phyloP scores from a whole-genome alignment of 1,140 invertebrate species.

The Temnothorax curvispinosus region DNA sequence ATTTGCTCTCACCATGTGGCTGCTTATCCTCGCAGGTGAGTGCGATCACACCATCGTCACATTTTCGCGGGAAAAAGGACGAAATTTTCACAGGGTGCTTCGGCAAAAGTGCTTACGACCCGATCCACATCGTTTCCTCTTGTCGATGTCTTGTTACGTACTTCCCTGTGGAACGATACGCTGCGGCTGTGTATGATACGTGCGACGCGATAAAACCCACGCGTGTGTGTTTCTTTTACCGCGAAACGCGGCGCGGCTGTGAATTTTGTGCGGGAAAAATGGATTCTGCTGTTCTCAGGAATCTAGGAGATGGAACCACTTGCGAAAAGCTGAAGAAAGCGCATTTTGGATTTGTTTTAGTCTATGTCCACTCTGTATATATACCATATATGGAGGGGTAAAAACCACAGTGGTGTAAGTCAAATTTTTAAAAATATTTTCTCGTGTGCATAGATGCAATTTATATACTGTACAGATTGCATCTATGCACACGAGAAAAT shows the following conservation, averaged over 20 bases:
- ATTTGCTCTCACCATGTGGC: conserved; percentile 84
- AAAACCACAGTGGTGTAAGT: too few species aligned
- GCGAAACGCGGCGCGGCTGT: not conserved
- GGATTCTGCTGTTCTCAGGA: not conserved
- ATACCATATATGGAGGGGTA: too few species aligned
- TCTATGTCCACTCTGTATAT: too few species aligned
- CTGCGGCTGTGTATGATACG: conserved; percentile 4
- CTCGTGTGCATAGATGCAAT: too few species aligned
- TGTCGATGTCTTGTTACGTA: not conserved
- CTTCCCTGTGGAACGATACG: not conserved
- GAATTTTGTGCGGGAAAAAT: conserved; percentile 1
- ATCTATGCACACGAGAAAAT: too few species aligned
- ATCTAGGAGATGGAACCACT: not conserved
- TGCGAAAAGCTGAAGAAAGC: not conserved
- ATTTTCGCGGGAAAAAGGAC: conserved; percentile 40
- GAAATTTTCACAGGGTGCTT: not conserved
- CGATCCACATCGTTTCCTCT: not conserved
- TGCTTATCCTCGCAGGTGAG: conserved; percentile 84
- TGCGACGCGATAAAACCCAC: not conserved
- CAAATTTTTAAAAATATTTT: too few species aligned
- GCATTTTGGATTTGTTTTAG: not conserved
- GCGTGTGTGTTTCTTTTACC: conserved; percentile 16
- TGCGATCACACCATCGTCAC: conserved; percentile 58
- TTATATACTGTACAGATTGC: too few species aligned
- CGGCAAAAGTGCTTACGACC: conserved; percentile 14